phyloP scores from a whole-genome alignment of 2,888 invertebrate species.

The Gibbula magus region DNA sequence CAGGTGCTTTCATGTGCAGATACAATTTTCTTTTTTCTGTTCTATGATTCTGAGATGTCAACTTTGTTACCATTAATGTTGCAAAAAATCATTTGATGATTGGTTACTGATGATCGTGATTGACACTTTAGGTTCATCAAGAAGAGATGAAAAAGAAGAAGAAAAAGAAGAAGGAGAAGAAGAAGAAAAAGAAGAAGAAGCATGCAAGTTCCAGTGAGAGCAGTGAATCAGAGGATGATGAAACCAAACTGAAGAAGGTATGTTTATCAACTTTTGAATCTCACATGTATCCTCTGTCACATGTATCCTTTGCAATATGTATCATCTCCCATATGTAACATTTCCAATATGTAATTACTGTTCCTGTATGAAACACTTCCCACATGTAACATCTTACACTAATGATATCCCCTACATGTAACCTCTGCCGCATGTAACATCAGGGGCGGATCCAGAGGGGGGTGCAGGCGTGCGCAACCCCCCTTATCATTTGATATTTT shows the following conservation, averaged over 20 bases:
- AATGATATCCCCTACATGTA: too few species aligned
- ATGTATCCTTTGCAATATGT: too few species aligned
- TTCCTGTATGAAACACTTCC: too few species aligned
- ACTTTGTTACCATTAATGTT: background rate
- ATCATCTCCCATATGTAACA: too few species aligned
- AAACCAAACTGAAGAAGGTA: constrained; percentile 66
- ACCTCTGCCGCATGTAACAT: too few species aligned
- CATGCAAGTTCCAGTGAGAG: constrained; percentile 50
- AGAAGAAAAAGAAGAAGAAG: constrained; percentile 58
- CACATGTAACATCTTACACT: too few species aligned
- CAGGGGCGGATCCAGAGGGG: too few species aligned
- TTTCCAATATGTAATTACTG: too few species aligned
- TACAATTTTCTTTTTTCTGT: background rate
- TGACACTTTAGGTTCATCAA: constrained; percentile 61
- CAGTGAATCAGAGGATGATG: constrained; percentile 56
- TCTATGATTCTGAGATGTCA: background rate
- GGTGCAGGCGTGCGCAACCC: too few species aligned
- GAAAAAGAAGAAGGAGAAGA: constrained; percentile 67
- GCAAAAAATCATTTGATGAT: background rate
- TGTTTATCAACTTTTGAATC: background rate
- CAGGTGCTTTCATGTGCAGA: background rate
- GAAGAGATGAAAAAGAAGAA: constrained; percentile 59
- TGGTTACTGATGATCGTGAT: background rate
- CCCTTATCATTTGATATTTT: too few species aligned
- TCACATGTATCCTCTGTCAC: too few species aligned